Evolutionary conservation across 2,113 vertebrate genomes (phyloP).

Genomic region (Labrus mixtus): DNA sequence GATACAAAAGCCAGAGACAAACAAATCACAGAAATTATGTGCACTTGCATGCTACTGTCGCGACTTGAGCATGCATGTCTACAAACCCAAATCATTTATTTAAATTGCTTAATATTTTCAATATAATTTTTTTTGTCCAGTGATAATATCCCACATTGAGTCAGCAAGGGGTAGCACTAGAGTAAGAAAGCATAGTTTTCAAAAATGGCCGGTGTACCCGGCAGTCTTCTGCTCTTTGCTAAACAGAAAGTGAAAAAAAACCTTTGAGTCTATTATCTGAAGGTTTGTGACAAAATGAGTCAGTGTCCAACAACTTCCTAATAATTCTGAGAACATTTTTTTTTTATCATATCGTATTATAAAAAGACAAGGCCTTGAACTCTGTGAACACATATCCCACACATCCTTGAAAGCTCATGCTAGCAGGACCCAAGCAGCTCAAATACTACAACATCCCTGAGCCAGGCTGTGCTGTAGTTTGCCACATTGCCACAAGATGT

Average conservation of each 20-base stretch:
- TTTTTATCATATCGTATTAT: too few relatives aligned
- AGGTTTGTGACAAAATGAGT: slow-evolving; percentile 46
- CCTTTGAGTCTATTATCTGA: not conserved
- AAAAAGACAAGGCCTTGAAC: not conserved
- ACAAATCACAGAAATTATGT: slow-evolving; percentile 77
- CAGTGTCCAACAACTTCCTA: slow-evolving; percentile 11
- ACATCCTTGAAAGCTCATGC: not conserved
- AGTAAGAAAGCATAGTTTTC: slow-evolving; percentile 24
- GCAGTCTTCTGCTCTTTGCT: slow-evolving; percentile 14
- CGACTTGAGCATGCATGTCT: not conserved
- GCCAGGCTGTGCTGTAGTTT: slow-evolving; percentile 64
- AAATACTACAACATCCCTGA: slow-evolving; percentile 24
- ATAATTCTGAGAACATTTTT: slow-evolving; percentile 30
- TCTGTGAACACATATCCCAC: not conserved
- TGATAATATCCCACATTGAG: slow-evolving; percentile 8
- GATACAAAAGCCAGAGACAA: slow-evolving; percentile 85
- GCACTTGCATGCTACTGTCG: slow-evolving; percentile 48
- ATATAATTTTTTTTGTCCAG: not conserved
- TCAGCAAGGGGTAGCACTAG: slow-evolving; percentile 26
- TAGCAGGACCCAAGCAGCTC: slow-evolving; percentile 24
- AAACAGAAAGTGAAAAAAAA: slow-evolving; percentile 40
- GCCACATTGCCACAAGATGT: slow-evolving; percentile 74
- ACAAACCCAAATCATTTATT: slow-evolving; percentile 17
- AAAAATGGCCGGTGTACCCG: slow-evolving; percentile 12
- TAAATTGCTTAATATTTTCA: slow-evolving; percentile 16